phyloP scores from a whole-genome alignment of 2,797 vertebrate species.

The Malacoctenus gilli region DNA sequence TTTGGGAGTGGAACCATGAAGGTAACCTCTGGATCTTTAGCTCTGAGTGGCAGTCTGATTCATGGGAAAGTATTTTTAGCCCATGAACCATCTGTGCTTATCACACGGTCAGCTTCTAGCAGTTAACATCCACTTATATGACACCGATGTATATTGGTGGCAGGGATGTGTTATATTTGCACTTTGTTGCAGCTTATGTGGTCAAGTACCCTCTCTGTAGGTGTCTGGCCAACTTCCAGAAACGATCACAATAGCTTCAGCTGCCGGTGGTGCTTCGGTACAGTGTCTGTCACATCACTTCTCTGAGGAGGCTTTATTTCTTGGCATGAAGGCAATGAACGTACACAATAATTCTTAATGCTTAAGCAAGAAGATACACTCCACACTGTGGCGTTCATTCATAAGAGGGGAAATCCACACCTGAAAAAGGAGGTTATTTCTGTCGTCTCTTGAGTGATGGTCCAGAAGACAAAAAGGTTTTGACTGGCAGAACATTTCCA shows the following conservation, averaged over 20 bases:
- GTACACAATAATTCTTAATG: slow-evolving; percentile 2
- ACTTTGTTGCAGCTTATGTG: slow-evolving; percentile 25
- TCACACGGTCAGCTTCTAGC: slow-evolving; percentile 1
- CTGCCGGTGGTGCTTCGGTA: slow-evolving; percentile 18
- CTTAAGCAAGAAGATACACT: slow-evolving; percentile 12
- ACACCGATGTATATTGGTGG: slow-evolving; percentile 1
- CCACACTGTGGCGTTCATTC: background rate
- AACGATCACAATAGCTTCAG: slow-evolving; percentile 28
- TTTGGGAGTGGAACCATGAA: background rate
- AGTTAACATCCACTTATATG: slow-evolving; percentile 8
- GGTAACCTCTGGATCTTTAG: background rate
- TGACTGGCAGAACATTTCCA: slow-evolving; percentile 28
- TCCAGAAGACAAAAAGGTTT: slow-evolving; percentile 18
- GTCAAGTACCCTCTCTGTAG: slow-evolving; percentile 18
- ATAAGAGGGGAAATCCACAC: slow-evolving; percentile 22
- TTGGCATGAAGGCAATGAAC: background rate
- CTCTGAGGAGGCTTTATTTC: slow-evolving; percentile 29
- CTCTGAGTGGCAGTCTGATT: too few relatives aligned
- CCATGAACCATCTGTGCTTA: background rate
- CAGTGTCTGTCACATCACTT: slow-evolving; percentile 35
- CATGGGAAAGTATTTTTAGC: too few relatives aligned
- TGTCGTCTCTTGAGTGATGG: slow-evolving; percentile 22
- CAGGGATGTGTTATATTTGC: slow-evolving; percentile 34
- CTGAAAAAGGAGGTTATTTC: slow-evolving; percentile 4
- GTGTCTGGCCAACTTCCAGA: slow-evolving; percentile 38